Evolutionary conservation across 1,140 invertebrate genomes (phyloP).

Genomic region (Apolygus lucorum): DNA sequence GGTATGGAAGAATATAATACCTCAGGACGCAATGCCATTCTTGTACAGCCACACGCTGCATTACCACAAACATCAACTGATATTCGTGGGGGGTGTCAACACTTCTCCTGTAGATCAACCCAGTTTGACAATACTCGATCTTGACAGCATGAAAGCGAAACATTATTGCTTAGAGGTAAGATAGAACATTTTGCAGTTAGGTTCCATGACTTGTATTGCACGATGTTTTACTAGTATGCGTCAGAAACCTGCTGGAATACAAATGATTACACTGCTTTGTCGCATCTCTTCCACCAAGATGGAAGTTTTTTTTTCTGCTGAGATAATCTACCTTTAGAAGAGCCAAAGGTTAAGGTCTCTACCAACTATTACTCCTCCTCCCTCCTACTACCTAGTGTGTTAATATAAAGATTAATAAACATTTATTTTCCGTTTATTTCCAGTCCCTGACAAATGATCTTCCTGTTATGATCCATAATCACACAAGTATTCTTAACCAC

Average conservation of each 20-base stretch:
- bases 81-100: slow-evolving; percentile 10
- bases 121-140: not conserved
- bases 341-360: too few relatives aligned
- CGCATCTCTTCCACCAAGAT: too few relatives aligned
- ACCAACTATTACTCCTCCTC: too few relatives aligned
- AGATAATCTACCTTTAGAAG: too few relatives aligned
- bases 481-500: slow-evolving; percentile 36
- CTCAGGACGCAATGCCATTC: not conserved
- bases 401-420: too few relatives aligned
- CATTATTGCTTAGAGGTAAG: not conserved
- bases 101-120: not conserved
- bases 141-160: not conserved
- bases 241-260: too few relatives aligned
- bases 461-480: slow-evolving; percentile 41
- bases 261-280: too few relatives aligned
- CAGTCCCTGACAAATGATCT: not conserved
- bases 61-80: not conserved
- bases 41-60: not conserved
- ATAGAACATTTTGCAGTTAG: not conserved
- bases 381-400: too few relatives aligned
- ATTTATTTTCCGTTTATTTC: not conserved
- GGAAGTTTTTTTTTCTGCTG: too few relatives aligned
- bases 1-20: slow-evolving; percentile 32
- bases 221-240: too few relatives aligned
- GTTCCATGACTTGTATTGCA: too few relatives aligned